phyloP scores from a whole-genome alignment of 2,113 vertebrate species.

The Rhipidura dahli region DNA sequence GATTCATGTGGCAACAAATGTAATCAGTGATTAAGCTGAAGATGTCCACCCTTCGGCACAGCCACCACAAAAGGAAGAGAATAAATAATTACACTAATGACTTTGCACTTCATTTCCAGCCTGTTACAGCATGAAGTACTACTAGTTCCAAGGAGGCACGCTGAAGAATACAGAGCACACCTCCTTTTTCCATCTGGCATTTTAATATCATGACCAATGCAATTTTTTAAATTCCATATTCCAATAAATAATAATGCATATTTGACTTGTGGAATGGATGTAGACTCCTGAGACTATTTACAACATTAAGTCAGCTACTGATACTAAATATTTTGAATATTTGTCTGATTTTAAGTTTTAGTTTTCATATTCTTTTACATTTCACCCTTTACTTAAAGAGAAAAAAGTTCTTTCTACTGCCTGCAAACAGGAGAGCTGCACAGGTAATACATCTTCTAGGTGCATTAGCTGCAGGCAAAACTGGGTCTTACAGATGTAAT shows the following conservation, averaged over 20 bases:
- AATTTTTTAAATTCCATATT: background rate
- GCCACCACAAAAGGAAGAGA: background rate
- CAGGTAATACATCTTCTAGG: constrained; percentile 27
- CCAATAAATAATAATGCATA: background rate
- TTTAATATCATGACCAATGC: background rate
- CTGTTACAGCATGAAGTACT: constrained; percentile 16
- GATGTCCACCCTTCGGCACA: background rate
- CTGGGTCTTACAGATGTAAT: background rate
- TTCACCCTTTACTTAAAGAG: background rate
- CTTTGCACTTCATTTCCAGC: constrained; percentile 53
- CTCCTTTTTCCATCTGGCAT: background rate
- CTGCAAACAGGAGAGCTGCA: background rate
- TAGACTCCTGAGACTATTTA: background rate
- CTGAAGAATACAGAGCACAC: background rate
- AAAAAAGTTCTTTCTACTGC: background rate
- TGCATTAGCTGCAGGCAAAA: constrained; percentile 31
- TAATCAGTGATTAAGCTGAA: constrained; percentile 32
- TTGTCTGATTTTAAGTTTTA: background rate
- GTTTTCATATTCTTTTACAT: background rate
- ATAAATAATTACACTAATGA: constrained; percentile 35
- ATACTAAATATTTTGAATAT: background rate
- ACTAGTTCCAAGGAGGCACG: background rate
- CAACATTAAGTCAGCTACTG: background rate
- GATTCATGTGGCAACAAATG: background rate
- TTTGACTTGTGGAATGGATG: background rate